Conservation (phyloP, 2,888 invertebrate genomes). For the Meteorus cinctellus region DNA sequence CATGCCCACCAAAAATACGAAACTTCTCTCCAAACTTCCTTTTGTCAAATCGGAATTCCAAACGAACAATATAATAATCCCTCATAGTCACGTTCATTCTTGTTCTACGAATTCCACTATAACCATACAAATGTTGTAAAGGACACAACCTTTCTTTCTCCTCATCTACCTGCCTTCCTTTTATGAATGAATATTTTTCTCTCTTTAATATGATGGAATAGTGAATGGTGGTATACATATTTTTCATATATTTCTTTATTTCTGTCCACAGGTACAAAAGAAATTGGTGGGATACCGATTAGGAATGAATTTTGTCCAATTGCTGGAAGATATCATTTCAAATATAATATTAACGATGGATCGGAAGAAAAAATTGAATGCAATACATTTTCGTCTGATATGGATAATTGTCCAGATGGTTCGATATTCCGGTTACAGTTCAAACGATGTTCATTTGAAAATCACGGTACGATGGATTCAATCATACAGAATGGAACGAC, state of each 20-base stretch:
- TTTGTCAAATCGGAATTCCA: not conserved
- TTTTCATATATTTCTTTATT: constrained; percentile 46
- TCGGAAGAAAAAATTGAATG: constrained; percentile 75
- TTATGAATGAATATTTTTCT: no score
- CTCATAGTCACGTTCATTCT: not conserved
- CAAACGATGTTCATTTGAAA: constrained; percentile 76
- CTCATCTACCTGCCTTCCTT: constrained; percentile 20
- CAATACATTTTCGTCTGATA: constrained; percentile 75
- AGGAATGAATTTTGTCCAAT: constrained; percentile 79
- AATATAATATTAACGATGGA: constrained; percentile 75
- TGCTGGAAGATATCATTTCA: constrained; percentile 78
- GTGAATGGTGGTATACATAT: no score
- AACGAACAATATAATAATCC: constrained; percentile 7
- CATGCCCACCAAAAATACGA: constrained; percentile 18
- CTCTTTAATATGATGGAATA: no score
- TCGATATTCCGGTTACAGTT: constrained; percentile 77
- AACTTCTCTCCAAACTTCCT: constrained; percentile 9
- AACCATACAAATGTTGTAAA: not conserved
- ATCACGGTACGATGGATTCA: constrained; percentile 73
- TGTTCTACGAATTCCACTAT: not conserved
- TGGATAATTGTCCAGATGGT: constrained; percentile 79
- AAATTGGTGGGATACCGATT: constrained; percentile 74
- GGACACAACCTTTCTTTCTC: constrained; percentile 11
- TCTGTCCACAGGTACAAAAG: constrained; percentile 74
- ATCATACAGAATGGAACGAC: constrained; percentile 46